phyloP scores from a whole-genome alignment of 2,888 invertebrate genomes.

The Barypeithes pellucidus region DNA sequence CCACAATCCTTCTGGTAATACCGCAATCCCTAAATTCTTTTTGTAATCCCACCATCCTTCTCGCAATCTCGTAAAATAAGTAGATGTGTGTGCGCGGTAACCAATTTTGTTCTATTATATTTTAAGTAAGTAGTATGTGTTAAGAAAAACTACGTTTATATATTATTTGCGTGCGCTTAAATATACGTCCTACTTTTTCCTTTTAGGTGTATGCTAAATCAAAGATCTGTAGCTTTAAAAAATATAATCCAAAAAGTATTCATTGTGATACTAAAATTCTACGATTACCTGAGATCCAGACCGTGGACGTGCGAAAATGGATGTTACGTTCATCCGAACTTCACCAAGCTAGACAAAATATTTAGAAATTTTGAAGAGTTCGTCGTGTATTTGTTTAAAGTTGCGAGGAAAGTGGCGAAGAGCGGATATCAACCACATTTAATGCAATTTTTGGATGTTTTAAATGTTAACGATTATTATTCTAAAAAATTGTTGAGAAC shows the following conservation, averaged over 20 bases:
- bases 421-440: conserved; percentile 80
- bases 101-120: too few relatives aligned
- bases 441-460: conserved; percentile 77
- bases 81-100: too few relatives aligned
- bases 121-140: too few relatives aligned
- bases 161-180: too few relatives aligned
- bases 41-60: too few relatives aligned
- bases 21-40: too few relatives aligned
- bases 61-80: too few relatives aligned
- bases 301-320: conserved; percentile 74
- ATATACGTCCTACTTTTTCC: too few relatives aligned
- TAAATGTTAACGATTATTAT: conserved; percentile 78
- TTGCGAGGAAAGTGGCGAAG: conserved; percentile 76
- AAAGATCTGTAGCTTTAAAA: conserved; percentile 79
- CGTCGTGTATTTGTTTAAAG: conserved; percentile 77
- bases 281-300: conserved; percentile 75
- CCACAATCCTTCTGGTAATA: too few relatives aligned
- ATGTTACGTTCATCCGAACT: conserved; percentile 76
- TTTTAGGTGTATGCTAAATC: conserved; percentile 80
- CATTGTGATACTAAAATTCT: conserved; percentile 81
- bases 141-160: too few relatives aligned
- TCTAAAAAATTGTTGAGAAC: conserved; percentile 41
- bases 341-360: conserved; percentile 72
- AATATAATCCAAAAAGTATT: conserved; percentile 82
- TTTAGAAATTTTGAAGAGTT: conserved; percentile 74